These are phyloP conservation scores for Nephrotoma guestfalica DNA, from an alignment of 2,888 invertebrate genomes.

Conservation along the genomic window DNA sequence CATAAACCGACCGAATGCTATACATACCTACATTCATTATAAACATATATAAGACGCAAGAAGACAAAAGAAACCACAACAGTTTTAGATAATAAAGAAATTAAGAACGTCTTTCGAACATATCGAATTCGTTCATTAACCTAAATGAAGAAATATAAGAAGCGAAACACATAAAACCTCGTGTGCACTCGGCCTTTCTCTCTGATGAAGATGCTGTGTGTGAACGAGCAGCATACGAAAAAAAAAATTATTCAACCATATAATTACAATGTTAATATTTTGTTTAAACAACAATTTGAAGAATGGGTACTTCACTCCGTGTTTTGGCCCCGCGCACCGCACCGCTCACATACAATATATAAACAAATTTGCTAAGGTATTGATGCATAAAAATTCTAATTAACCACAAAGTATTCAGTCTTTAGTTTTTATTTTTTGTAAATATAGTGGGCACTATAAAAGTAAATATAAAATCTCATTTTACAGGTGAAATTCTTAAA, in stretches of 20 bases:
- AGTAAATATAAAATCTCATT: background rate
- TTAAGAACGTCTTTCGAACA: background rate
- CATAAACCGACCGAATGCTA: background rate
- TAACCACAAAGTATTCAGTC: background rate
- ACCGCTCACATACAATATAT: background rate
- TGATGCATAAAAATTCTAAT: background rate
- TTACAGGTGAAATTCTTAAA: background rate
- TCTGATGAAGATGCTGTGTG: background rate
- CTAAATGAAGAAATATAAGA: background rate
- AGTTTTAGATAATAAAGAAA: background rate
- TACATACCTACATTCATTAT: background rate
- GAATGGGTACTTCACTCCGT: background rate
- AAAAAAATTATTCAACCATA: background rate
- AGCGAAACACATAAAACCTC: background rate
- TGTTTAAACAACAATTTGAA: background rate
- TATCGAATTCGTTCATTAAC: background rate
- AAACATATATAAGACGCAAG: background rate
- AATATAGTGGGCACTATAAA: background rate
- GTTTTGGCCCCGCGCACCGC: background rate
- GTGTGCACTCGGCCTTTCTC: background rate
- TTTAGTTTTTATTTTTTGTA: background rate
- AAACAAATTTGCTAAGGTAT: background rate
- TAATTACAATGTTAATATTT: background rate
- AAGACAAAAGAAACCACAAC: background rate
- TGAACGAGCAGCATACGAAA: background rate